phyloP scores from a whole-genome alignment of 2,113 vertebrate genomes.

The Pluvianellus socialis region DNA sequence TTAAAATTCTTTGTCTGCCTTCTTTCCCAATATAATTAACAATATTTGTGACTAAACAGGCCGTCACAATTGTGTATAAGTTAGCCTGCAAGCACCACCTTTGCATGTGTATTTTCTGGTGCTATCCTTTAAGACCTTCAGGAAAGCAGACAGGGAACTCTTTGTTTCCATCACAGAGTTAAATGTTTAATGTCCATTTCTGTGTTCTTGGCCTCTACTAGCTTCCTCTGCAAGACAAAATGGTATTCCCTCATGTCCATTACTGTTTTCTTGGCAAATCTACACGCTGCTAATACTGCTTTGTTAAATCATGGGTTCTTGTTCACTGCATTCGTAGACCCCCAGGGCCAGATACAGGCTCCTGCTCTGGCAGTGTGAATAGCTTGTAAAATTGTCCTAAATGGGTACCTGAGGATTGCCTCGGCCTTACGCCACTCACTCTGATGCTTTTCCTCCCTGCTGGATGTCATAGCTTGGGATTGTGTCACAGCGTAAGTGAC shows the following conservation, averaged over 20 bases:
- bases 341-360: neutral
- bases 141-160: neutral
- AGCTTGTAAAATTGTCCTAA: constrained; percentile 4
- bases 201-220: constrained; percentile 24
- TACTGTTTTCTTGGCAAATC: constrained; percentile 31
- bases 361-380: neutral
- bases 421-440: neutral
- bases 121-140: neutral
- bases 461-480: neutral
- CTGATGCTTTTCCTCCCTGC: neutral
- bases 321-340: neutral
- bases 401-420: neutral
- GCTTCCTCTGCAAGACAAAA: constrained; percentile 29
- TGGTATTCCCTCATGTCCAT: constrained; percentile 7
- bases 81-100: neutral
- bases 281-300: neutral
- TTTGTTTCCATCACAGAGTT: constrained; percentile 26
- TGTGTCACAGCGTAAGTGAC: neutral
- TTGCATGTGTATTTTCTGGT: neutral
- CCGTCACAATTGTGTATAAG: neutral
- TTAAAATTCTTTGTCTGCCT: neutral
- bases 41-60: neutral
- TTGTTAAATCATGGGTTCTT: constrained; percentile 16
- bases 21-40: neutral
- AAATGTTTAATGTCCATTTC: neutral